These are phyloP conservation scores for Tamandua tetradactyla DNA, from an alignment of 2,797 vertebrate species.

Conservation along the genomic window DNA sequence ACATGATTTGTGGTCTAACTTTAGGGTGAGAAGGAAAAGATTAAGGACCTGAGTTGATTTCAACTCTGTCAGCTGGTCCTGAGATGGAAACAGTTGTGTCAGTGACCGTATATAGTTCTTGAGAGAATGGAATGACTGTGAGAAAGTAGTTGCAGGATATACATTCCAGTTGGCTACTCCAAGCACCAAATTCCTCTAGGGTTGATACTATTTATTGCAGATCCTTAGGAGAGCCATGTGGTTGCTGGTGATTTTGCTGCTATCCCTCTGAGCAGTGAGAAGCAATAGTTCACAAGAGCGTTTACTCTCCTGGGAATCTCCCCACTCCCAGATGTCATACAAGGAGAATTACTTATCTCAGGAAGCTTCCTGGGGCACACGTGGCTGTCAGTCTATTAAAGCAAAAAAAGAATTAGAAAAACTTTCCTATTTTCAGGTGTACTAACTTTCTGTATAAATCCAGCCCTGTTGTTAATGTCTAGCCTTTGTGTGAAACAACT, in stretches of 20 bases:
- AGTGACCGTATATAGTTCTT: background rate
- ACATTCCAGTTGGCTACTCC: background rate
- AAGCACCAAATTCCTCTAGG: background rate
- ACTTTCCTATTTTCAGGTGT: constrained; percentile 60
- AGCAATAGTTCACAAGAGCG: background rate
- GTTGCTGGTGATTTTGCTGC: background rate
- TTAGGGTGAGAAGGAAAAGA: background rate
- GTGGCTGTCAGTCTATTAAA: constrained; percentile 61
- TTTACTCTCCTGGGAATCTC: background rate
- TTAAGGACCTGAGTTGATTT: background rate
- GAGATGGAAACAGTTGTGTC: background rate
- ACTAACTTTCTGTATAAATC: constrained; percentile 72
- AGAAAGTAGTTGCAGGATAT: background rate
- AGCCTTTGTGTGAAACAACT: constrained; percentile 44
- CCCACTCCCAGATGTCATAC: background rate
- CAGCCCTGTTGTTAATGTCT: constrained; percentile 65
- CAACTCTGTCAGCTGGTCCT: background rate
- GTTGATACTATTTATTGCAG: background rate
- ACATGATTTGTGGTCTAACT: background rate
- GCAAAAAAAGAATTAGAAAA: constrained; percentile 64
- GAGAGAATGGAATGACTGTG: background rate
- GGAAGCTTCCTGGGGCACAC: constrained; percentile 9
- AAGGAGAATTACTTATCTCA: constrained; percentile 51
- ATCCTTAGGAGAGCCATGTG: background rate
- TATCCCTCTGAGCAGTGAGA: background rate